Evolutionary conservation across 1,140 invertebrate genomes (phyloP).

Genomic region (Habropoda laboriosa): DNA sequence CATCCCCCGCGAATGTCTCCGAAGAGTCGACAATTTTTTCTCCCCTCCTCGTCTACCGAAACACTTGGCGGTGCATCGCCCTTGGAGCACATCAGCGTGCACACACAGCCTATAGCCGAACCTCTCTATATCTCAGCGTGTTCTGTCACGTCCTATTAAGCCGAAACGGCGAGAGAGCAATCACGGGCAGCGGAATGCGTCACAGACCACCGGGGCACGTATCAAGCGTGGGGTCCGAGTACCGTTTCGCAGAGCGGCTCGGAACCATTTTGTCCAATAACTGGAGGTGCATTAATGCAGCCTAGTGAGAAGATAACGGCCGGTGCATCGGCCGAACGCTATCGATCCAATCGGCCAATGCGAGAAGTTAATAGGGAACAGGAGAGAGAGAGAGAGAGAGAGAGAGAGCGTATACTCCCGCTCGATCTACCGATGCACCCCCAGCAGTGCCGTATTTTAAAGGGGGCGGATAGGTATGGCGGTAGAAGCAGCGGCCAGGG

Average conservation of each 20-base stretch:
- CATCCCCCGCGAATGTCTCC: not conserved
- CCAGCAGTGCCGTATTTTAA: conserved; percentile 60
- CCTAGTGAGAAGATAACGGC: conserved; percentile 76
- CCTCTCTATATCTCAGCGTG: not conserved
- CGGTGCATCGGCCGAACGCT: conserved; percentile 58
- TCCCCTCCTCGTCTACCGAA: not conserved
- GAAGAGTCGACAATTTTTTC: not conserved
- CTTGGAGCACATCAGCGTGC: not conserved
- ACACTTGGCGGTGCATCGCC: not conserved
- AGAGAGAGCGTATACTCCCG: conserved; percentile 27
- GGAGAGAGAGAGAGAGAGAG: conserved; percentile 44
- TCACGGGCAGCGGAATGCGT: conserved; percentile 23
- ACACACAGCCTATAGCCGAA: no score
- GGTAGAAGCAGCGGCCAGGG: conserved; percentile 35
- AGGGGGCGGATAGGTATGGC: conserved; percentile 27
- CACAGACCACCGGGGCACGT: conserved; percentile 34
- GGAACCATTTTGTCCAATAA: conserved; percentile 76
- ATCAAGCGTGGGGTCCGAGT: conserved; percentile 5
- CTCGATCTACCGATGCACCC: not conserved
- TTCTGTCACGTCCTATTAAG: conserved; percentile 25
- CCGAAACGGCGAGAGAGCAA: conserved; percentile 10
- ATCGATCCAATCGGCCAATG: conserved; percentile 66
- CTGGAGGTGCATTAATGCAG: conserved; percentile 77
- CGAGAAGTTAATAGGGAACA: conserved; percentile 66
- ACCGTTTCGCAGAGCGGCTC: conserved; percentile 51